A percentile compares a stretch with the other conserved stretches of the same genome.
Conservation (phyloP, 2,113 vertebrate genomes). For the rat (Rattus norvegicus) region DNA sequence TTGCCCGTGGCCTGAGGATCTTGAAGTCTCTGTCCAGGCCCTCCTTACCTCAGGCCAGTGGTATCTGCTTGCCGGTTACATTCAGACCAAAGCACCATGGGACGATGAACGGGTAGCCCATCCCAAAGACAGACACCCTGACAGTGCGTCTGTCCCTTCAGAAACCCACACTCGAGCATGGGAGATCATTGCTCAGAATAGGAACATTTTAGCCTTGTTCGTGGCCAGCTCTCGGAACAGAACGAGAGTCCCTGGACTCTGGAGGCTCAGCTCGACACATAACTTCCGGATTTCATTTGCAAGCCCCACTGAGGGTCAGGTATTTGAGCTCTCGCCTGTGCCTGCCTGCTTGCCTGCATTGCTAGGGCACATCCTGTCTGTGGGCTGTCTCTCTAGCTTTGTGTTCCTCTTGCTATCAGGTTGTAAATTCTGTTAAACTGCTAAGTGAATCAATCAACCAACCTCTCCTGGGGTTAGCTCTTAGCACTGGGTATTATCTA, state of each 20-base stretch:
- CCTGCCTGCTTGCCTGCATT: rapidly evolving
- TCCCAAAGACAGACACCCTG: not conserved
- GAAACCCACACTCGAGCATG: rapidly evolving
- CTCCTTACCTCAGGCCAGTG: not conserved
- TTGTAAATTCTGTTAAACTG: not conserved
- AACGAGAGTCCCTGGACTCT: rapidly evolving
- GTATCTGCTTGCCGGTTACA: too few species aligned
- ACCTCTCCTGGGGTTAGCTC: not conserved
- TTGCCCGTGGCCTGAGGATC: not conserved
- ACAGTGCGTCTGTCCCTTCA: not conserved
- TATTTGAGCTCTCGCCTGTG: too few species aligned
- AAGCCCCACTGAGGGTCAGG: not conserved
- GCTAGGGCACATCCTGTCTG: rapidly evolving
- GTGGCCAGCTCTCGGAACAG: rapidly evolving
- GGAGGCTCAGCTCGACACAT: rapidly evolving
- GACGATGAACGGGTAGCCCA: not conserved
- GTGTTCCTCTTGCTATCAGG: rapidly evolving
- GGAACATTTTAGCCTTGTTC: not conserved
- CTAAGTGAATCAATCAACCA: not conserved
- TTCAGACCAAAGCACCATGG: not conserved
- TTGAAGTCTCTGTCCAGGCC: not conserved
- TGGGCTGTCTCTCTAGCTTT: not conserved
- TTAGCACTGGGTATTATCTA: not conserved
- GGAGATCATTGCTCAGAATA: rapidly evolving
- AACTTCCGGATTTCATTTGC: not conserved